Evolutionary conservation across 2,797 vertebrate species (phyloP).

Genomic region (Sebastes nivosus): DNA sequence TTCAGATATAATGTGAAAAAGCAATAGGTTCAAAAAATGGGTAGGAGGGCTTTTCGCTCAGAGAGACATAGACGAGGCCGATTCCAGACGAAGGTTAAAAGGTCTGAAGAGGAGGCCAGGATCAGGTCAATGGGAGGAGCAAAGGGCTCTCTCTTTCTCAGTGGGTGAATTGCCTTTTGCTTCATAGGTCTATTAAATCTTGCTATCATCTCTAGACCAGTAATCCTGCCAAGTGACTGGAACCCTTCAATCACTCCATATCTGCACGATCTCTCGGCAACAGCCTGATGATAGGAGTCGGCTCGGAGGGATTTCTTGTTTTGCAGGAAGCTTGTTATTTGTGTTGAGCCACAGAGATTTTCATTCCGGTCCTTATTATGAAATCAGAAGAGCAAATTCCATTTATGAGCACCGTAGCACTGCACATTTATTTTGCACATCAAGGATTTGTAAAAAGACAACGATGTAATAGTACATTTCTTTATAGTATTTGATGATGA

Average conservation of each 20-base stretch:
- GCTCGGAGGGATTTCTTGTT: slow-evolving; percentile 43
- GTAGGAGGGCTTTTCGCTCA: slow-evolving; percentile 14
- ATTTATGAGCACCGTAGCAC: background rate
- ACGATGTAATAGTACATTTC: background rate
- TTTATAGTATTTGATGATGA: background rate
- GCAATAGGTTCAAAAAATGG: slow-evolving; percentile 13
- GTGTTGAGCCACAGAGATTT: slow-evolving; percentile 18
- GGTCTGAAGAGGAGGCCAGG: slow-evolving; percentile 43
- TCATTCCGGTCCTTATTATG: background rate
- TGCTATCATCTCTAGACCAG: slow-evolving; percentile 73
- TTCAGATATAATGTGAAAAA: slow-evolving; percentile 42
- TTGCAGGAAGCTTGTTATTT: slow-evolving; percentile 51
- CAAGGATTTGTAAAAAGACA: background rate
- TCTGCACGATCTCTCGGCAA: slow-evolving; percentile 62
- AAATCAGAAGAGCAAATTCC: slow-evolving; percentile 2
- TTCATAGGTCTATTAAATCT: slow-evolving; percentile 77
- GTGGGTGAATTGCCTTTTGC: slow-evolving; percentile 58
- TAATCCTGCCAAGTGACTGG: slow-evolving; percentile 70
- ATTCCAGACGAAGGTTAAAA: slow-evolving; percentile 58
- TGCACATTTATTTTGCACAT: background rate
- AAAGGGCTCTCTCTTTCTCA: slow-evolving; percentile 28
- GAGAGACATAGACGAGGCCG: background rate
- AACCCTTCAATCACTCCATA: slow-evolving; percentile 73
- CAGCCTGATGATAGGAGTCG: slow-evolving; percentile 47
- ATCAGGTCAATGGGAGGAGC: slow-evolving; percentile 53